These are phyloP conservation scores for Caenorhabditis uteleia DNA, from an alignment of 2,888 invertebrate species.

Conservation along the genomic window DNA sequence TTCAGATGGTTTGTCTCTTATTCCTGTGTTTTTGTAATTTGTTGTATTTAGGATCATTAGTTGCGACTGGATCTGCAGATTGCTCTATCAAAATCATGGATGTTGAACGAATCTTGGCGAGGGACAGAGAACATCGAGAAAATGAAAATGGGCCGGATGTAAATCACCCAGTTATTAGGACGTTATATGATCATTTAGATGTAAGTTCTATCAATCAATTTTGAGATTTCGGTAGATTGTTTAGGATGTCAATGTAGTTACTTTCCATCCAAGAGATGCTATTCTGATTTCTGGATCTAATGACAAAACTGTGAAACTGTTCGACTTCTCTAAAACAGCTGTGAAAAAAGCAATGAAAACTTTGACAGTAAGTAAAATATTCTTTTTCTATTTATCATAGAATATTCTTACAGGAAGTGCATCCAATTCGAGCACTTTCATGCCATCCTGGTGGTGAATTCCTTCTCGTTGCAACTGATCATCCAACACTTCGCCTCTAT, in stretches of 20 bases:
- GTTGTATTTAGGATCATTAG: conserved; percentile 78
- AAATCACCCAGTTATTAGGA: conserved; percentile 94
- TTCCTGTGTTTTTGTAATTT: neutral
- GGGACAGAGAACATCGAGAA: conserved; percentile 78
- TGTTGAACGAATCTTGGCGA: conserved; percentile 97
- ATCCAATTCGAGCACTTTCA: conserved; percentile 85
- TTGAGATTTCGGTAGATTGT: too few relatives aligned
- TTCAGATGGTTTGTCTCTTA: conserved; percentile 76
- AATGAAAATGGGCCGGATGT: conserved; percentile 71
- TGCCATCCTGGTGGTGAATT: conserved; percentile 96
- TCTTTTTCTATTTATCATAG: conserved; percentile 1
- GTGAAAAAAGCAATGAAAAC: conserved; percentile 97
- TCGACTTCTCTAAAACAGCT: conserved; percentile 96
- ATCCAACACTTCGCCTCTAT: conserved; percentile 84
- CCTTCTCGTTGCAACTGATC: conserved; percentile 89
- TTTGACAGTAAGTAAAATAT: too few relatives aligned
- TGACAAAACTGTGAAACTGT: conserved; percentile 91
- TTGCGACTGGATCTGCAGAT: conserved; percentile 97
- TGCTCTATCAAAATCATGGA: conserved; percentile 98
- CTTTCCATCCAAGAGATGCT: conserved; percentile 94
- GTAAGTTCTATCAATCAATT: conserved; percentile 65
- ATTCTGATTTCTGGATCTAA: conserved; percentile 91
- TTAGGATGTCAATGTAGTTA: conserved; percentile 88
- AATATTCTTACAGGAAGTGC: conserved; percentile 82
- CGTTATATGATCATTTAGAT: conserved; percentile 93